Evolutionary conservation across 2,888 invertebrate species (phyloP), one percentile per base, ranked within the genome.

Genomic region (Pyrochroa serraticornis): DNA sequence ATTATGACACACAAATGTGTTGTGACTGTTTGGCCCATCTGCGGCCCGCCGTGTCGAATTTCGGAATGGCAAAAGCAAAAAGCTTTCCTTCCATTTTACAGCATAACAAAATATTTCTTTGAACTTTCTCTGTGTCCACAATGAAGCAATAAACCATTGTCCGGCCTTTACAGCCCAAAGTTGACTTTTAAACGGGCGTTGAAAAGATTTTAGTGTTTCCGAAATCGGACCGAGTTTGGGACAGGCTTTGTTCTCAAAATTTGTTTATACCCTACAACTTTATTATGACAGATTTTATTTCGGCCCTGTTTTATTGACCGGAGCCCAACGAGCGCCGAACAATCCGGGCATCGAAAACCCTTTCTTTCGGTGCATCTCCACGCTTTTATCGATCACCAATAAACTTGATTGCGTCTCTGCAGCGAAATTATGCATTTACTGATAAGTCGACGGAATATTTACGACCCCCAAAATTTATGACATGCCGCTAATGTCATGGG

Each of bases 191-290:
- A 63, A 64, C 55, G 44, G 47, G 59, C 55, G 56, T 7, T 66
- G 60, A 63, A 70, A 66, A 66, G 67, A 60, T 63, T 67, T 68
- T 67, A 70, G 63, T 66, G 67, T 65, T 65, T 67, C 64, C 59
- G 48, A 67, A 59, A 66, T 66, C 49, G 55, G 60, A 42, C 50
- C 51, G 35, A 41, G 60, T 58, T 64, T 60, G 58, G 64, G 60
- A 45, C 58, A 53, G 58, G 46, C 58, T 62, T 69, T 66, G 65
- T 67, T 65, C 50, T 63, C 58, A 54, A 69, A 67, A 69, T 67
- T 59, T 67, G 67, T 67, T 67, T 65, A 67, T 64, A 62, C 55
- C 60, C 58, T 55, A 63, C 66, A 60, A 64, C 63, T 69, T 69
- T 69, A 67, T 67, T 66, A 64, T 64, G 62, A 63, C 59, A 65